A percentile compares a stretch with the other conserved stretches of the same genome.
Evolutionary conservation across 2,113 vertebrate genomes (phyloP).

Genomic region (Centropristis striata): DNA sequence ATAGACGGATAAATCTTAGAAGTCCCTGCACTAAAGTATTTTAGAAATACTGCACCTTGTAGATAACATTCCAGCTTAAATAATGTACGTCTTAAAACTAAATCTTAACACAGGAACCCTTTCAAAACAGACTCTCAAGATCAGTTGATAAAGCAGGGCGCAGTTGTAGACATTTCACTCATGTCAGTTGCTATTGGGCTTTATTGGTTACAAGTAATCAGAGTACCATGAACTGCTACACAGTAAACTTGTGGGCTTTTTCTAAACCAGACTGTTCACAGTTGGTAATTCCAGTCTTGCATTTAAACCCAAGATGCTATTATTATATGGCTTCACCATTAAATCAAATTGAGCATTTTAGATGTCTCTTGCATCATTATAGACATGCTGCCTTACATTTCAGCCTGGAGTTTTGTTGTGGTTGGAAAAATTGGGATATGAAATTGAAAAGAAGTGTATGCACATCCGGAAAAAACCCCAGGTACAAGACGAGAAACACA

Average conservation of each 20-base stretch:
- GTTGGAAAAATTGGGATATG: not conserved
- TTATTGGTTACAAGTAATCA: not conserved
- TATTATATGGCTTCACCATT: not conserved
- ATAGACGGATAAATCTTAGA: not conserved
- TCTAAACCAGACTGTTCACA: not conserved
- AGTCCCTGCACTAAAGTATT: not conserved
- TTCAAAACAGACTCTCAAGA: not conserved
- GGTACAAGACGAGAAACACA: too few species aligned
- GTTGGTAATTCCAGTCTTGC: not conserved
- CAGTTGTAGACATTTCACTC: not conserved
- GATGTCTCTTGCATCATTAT: not conserved
- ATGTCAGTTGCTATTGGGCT: not conserved
- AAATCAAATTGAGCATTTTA: not conserved
- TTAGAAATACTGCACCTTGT: not conserved
- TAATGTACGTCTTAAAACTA: not conserved
- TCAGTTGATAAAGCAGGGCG: not conserved
- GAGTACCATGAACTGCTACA: not conserved
- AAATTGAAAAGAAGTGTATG: too few species aligned
- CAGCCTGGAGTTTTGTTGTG: not conserved
- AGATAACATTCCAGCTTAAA: not conserved
- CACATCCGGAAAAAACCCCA: too few species aligned
- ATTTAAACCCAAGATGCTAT: not conserved
- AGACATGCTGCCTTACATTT: not conserved
- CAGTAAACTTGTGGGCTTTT: not conserved
- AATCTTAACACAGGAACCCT: not conserved